Evolutionary conservation across 2,797 vertebrate genomes (phyloP), one percentile per base, ranked within the genome.

Genomic region (Novumbra hubbsi): DNA sequence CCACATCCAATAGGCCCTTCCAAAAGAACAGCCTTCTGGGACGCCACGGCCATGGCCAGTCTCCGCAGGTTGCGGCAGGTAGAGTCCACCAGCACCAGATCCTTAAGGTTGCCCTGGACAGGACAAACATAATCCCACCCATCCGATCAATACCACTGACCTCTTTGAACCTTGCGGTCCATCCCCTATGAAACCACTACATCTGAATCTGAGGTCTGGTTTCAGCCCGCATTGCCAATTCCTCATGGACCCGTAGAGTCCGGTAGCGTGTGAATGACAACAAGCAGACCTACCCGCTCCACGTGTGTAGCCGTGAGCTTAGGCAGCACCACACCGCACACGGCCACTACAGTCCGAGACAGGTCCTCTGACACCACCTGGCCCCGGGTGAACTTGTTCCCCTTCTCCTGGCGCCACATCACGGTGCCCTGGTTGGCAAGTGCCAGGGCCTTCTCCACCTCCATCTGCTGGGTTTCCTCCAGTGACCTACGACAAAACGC

Each of bases 1-100:
- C 98, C 96, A 73, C 96, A 97, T 77, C 98, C 98, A 67, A 98
- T 96, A 0, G 97, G 97, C 71, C 98, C 98, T 93, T 99, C 97
- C 17, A 99, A 89, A 34, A 99, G 91, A 78, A 98, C 94, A 2
- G 98, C 94, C 78, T 91, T 95, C 85, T 95, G 95, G 83, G 94
- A 95, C 0, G 95, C 95, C 62, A 98, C 95, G 2, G 97, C 96
- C 90, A 98, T 81, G 7, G 96, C 96, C 80, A 99, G 90, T n/a
- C 94, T 93, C 71, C 96, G 94, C 80, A 99, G 94, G 85, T 94
- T 96, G 60, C 88, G 90, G 83, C 95, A 96, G 68, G 94, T 91
- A 38, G 98, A 98, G 71, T 97, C 94, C 75, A 99, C 96, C 79
- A 98, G 86, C 81, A 98, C 95, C 74, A 96, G 81, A 67, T 88